These are phyloP conservation scores for Laupala kohalensis DNA, from an alignment of 1,140 invertebrate species.

Conservation along the genomic window DNA sequence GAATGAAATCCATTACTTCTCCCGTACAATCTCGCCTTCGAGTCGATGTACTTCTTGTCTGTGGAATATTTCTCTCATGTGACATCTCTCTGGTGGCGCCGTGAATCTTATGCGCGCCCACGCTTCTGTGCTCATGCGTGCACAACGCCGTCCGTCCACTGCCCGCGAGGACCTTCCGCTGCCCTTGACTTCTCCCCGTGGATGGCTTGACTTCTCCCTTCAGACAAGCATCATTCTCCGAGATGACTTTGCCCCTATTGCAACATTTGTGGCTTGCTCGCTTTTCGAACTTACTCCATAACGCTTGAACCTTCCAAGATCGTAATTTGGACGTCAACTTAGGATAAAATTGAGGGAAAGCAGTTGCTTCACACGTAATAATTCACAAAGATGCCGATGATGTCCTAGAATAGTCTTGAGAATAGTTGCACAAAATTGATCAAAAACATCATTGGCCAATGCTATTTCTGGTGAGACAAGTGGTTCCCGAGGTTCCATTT, in stretches of 20 bases:
- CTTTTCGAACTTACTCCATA: slow-evolving; percentile 94
- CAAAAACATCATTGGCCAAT: slow-evolving; percentile 57
- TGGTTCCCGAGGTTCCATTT: slow-evolving; percentile 1
- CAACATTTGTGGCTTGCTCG: slow-evolving; percentile 85
- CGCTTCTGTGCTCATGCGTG: too few species aligned
- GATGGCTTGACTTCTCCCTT: too few species aligned
- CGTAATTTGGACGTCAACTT: slow-evolving; percentile 70
- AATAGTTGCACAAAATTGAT: slow-evolving; percentile 85
- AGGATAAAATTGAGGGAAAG: slow-evolving; percentile 76
- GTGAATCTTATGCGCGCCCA: too few species aligned
- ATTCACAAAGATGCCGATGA: slow-evolving; percentile 76
- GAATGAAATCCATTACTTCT: too few species aligned
- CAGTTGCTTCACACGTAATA: slow-evolving; percentile 72
- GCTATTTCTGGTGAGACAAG: slow-evolving; percentile 7
- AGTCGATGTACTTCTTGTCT: too few species aligned
- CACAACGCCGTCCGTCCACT: too few species aligned
- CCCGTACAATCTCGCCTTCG: too few species aligned
- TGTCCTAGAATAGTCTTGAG: slow-evolving; percentile 76
- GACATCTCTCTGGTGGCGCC: too few species aligned
- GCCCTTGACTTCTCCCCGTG: too few species aligned
- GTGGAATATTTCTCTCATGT: too few species aligned
- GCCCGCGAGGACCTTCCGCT: too few species aligned
- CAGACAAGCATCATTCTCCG: too few species aligned
- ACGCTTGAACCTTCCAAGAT: slow-evolving; percentile 88
- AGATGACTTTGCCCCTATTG: slow-evolving; percentile 66